Base-by-base conservation (phyloP, 2,113 vertebrate genomes). In the Myrmophylax atrothorax region DNA sequence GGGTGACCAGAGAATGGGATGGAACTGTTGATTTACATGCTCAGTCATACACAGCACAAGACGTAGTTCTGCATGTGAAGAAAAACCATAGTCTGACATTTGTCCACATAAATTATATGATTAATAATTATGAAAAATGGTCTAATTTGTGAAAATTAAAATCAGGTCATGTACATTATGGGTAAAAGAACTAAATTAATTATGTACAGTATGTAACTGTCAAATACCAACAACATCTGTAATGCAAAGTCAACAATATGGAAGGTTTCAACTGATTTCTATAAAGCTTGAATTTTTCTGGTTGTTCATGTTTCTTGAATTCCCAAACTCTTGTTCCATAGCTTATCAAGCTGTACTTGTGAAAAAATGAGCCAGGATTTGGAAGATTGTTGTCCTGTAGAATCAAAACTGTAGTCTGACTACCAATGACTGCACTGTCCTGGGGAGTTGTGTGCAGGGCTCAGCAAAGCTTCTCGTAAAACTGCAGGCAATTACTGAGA, bases 71-170 rank as follows among this genome's bases (percentile, higher is more conserved):
- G 29, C 46, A 16, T 88, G 74, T 86, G 60, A 70, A 92, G 85
- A 67, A 33, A 88, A 92, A 86, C 24, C 38, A 22, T 9, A 67
- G 59, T n/a, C 52, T 93, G 85, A 70, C 6, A 78, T 95, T 89
- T 81, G 42, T 84, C 94, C 72, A 58, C 44, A 38, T 56, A 81
- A 90, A 42, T 81, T 10, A 81, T 93, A 59, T 52, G 26, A 92
- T 64, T 80, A 95, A 86, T 92, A 96, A 90, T 87, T 96, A 81
- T 62, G 85, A 91, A 90, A 96, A 96, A 95, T 91, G 0, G 92
- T 90, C 59, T 89, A 74, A 93, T 95, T 93, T 96, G 47, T 60
- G 64, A 80, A 92, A 96, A 91, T 75, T 86, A 64, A 60, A 70
- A 60, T 70, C 82, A 84, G 64, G 92, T 96, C 79, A 86, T 49